Base-by-base conservation (phyloP, 2,797 vertebrate species). In the Leuciscus waleckii region DNA sequence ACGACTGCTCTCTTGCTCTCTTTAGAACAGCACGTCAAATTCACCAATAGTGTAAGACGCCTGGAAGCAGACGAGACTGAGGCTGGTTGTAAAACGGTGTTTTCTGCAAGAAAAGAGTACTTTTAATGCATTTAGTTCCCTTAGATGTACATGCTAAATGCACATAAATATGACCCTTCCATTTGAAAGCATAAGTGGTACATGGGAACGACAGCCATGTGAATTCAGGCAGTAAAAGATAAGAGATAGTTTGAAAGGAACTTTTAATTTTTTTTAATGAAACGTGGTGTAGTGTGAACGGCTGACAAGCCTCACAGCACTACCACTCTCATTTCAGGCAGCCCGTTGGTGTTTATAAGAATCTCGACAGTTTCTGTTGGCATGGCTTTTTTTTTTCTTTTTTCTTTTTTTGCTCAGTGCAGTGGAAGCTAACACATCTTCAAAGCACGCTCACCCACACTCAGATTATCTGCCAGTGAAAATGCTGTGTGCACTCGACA, bases 401-500 rank as follows among this genome's bases (percentile, higher is more conserved):
- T 49, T 49, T 76, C 32, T 76, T 49, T 77, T 65, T 84, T 86
- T 79, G 82, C 81, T 84, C 87, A 80, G 81, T 81, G 37, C 63
- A 65, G 71, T 73, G 83, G 75, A 83, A 88, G 79, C 79, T 84
- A 51, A 76, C 81, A 51, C 85, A 90, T 89, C 86, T 89, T 91
- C 87, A 92, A 90, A 92, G 88, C 85, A 85, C 77, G 61, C 67
- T 88, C 87, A 89, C 68, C 84, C 87, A 79, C 81, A 81, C 86
- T 80, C 61, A 71, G 85, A 90, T 90, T 88, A 91, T 89, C 88
- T 81, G 82, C 67, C 77, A 87, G 88, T 84, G 81, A 84, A 88
- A 88, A 87, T 81, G 75, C 83, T 81, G 85, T 58, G 54, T 77
- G 71, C 83, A 87, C 82, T 61, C 73, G 29, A 61, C 82, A 43